Base-by-base conservation (phyloP, 2,113 vertebrate genomes). In the Castor canadensis region DNA sequence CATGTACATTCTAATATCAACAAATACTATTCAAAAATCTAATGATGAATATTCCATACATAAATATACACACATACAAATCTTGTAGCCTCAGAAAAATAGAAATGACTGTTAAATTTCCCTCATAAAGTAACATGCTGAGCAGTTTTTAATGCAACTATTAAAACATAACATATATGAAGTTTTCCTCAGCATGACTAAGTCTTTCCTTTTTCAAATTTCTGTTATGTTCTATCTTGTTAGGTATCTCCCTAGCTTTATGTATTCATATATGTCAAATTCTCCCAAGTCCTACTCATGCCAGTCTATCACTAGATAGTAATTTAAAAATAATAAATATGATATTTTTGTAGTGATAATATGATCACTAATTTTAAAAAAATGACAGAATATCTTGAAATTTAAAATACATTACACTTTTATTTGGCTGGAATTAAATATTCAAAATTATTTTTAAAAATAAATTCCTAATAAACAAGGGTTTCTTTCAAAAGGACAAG, bases 361-460 rank as follows among this genome's bases (percentile, higher is more conserved):
- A 35, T 56, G 35, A 38, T 32, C n/a, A 86, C 30, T 38, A n/a
- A 58, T 64, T 45, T 60, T 89, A 82, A 75, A 56, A 87, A 83
- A 92, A 52, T 71, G 15, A 69, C n/a, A 49, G 1, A 81, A 12
- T 64, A 83, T 54, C 6, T 26, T 89, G 35, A 93, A 69, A 66
- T 92, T 84, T 47, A 60, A 87, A 89, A 75, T 58, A n/a, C 45
- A 32, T 52, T 66, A 49, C 3, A 4, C 9, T 11, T 45, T 96
- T 5, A 75, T 62, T 13, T 93, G 11, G 47, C 52, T 62, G 22
- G 69, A 15, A 93, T 32, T 69, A 86, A 1, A 54, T 62, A 62
- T 64, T 95, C 89, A 26, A 66, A 95, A 94, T 72, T 54, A 83
- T 52, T 52, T 10, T 52, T 77, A 66, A 92, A 95, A 58, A 72